Conservation (phyloP, 2,888 invertebrate genomes). For the Clostera curtula region DNA sequence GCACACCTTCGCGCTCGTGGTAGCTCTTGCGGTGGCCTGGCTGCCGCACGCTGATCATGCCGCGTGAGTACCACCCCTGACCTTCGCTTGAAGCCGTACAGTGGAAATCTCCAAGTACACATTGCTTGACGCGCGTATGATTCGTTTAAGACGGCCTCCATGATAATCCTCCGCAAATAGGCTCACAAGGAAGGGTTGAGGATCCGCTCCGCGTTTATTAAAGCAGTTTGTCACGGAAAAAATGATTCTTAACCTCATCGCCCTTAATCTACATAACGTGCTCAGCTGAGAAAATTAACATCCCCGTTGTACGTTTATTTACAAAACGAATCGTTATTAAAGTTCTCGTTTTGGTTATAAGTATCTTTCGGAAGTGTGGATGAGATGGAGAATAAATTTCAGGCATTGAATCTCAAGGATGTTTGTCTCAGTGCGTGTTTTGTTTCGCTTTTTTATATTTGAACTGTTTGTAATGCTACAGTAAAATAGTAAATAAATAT, state of each 20-base stretch:
- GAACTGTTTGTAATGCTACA: too few relatives aligned
- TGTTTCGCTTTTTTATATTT: too few relatives aligned
- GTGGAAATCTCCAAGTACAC: conserved; percentile 35
- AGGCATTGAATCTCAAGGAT: too few relatives aligned
- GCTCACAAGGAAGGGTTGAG: conserved; percentile 19
- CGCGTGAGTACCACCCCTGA: conserved; percentile 51
- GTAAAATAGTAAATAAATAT: too few relatives aligned
- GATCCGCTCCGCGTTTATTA: conserved; percentile 10
- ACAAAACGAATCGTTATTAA: conserved; percentile 1
- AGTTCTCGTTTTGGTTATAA: neutral
- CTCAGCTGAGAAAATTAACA: conserved; percentile 1
- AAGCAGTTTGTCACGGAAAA: conserved; percentile 12
- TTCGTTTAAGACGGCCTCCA: conserved; percentile 27
- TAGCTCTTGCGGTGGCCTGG: conserved; percentile 54
- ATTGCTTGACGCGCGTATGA: conserved; percentile 26
- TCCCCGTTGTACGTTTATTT: conserved; percentile 2
- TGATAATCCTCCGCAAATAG: conserved; percentile 22
- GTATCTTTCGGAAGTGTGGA: too few relatives aligned
- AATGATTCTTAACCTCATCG: conserved; percentile 3
- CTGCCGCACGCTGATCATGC: conserved; percentile 53
- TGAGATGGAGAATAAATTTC: too few relatives aligned
- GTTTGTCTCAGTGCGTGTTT: too few relatives aligned
- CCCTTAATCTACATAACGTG: conserved; percentile 4
- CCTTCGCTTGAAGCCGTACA: conserved; percentile 39
- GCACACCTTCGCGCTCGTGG: conserved; percentile 52